Evolutionary conservation across 2,888 invertebrate species (phyloP), one percentile per base, ranked within the genome.

Genomic region (Sicus ferrugineus): DNA sequence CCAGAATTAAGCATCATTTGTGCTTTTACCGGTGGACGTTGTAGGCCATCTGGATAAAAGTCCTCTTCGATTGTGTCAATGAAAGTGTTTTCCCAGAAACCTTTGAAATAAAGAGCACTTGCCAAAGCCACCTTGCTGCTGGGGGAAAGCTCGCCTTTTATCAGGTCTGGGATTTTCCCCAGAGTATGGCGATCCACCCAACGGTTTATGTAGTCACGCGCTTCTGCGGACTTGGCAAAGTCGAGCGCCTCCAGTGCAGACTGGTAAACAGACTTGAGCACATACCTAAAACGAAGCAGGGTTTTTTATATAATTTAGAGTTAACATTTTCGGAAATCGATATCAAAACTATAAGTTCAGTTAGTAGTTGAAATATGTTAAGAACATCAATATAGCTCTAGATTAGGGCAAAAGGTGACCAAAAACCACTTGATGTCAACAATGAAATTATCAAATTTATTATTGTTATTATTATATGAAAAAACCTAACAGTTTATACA

Each of bases 1-100:
- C 90, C 89, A 0, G 87, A 88, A 66, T 88, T 89, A 5, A 86
- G 87, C 92, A 92, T 92, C 88, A 91, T 88, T 59, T 88, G 86
- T 0, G 89, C 81, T 19, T 77, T 78, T 5, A 85, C 74, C 0
- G 79, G 78, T 1, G 82, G 77, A 3, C 16, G 54, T 11, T 70
- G 66, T 65, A 80, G 76, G 7, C 89, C 88, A 72, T 88, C 84
- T 0, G 86, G 81, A 78, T 81, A 88, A 75, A 91, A 91, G 54
- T 87, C 72, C 5, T 79, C 78, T 56, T 74, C 67, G 3, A 68
- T 68, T 14, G 91, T 91, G 6, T 82, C 81, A 23, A 88, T 84
- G 77, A 92, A 92, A 21, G 89, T 87, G 30, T 87, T 85, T 73
- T 90, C 88, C 92, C 92, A 92, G 87, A 81, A 78, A 9, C 78